A percentile compares a stretch with the other conserved stretches of the same genome.
These are phyloP conservation scores for Mustelus asterias DNA, from an alignment of 2,113 vertebrate species.

Conservation along the genomic window DNA sequence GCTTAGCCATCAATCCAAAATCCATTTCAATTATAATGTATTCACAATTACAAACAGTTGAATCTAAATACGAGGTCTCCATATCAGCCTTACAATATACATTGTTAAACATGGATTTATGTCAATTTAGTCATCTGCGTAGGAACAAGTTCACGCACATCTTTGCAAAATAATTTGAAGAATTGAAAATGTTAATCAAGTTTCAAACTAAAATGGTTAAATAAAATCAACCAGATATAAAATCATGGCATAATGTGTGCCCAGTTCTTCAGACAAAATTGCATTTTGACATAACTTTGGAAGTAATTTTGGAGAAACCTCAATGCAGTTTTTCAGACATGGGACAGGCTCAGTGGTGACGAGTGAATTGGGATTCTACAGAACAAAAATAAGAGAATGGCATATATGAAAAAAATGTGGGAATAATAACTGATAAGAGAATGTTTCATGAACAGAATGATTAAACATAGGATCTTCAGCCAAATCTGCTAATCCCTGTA, in stretches of 20 bases:
- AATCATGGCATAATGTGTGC: neutral
- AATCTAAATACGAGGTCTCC: neutral
- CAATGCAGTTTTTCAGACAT: neutral
- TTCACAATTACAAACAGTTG: neutral
- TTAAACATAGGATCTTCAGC: neutral
- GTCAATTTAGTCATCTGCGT: neutral
- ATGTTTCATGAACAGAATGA: neutral
- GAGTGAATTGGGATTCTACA: neutral
- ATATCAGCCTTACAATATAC: neutral
- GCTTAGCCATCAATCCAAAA: neutral
- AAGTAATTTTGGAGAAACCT: neutral
- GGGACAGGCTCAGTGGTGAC: neutral
- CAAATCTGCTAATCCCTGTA: neutral
- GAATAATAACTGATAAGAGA: neutral
- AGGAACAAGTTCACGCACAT: neutral
- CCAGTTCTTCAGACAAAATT: neutral
- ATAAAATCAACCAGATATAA: neutral
- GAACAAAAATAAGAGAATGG: neutral
- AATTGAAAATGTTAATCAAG: neutral
- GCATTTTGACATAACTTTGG: neutral
- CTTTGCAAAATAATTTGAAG: neutral
- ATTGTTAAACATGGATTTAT: neutral
- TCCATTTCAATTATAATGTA: neutral
- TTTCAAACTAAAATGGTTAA: neutral
- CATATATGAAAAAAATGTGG: neutral